These are phyloP conservation scores for Euproctis similis DNA, from an alignment of 2,888 invertebrate genomes.

Conservation along the genomic window DNA sequence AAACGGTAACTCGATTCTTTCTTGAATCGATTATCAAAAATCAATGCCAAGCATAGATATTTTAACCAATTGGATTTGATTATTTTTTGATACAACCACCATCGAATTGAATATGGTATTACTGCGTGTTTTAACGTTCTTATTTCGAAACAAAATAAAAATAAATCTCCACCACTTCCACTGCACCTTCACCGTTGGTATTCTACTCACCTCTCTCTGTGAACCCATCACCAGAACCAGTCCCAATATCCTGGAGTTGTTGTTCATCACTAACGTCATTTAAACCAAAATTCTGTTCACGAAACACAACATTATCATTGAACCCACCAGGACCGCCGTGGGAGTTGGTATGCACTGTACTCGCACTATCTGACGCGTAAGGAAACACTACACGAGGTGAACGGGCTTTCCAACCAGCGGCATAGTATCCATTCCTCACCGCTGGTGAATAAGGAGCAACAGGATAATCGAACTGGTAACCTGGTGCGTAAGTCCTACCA, in stretches of 20 bases:
- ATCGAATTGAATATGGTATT: too few species aligned
- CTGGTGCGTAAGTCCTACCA: slow-evolving; percentile 55
- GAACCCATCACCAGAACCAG: slow-evolving; percentile 67
- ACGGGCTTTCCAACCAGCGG: slow-evolving; percentile 65
- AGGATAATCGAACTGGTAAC: slow-evolving; percentile 46
- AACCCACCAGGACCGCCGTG: slow-evolving; percentile 48
- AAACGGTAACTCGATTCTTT: too few species aligned
- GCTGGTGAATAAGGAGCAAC: slow-evolving; percentile 37
- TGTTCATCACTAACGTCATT: slow-evolving; percentile 77
- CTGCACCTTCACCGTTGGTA: too few species aligned
- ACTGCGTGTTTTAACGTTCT: too few species aligned
- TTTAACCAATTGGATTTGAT: too few species aligned
- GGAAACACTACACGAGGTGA: slow-evolving; percentile 69
- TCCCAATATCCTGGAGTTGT: slow-evolving; percentile 78
- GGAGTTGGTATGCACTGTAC: slow-evolving; percentile 61
- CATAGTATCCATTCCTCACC: slow-evolving; percentile 48
- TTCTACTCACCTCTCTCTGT: slow-evolving; percentile 79
- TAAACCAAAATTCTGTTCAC: slow-evolving; percentile 77
- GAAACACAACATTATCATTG: slow-evolving; percentile 67
- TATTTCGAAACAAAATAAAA: too few species aligned
- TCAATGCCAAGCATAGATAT: too few species aligned
- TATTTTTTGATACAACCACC: too few species aligned
- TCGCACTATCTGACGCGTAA: slow-evolving; percentile 52
- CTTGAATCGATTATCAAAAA: too few species aligned
- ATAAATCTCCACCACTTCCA: too few species aligned